Conservation (phyloP, 2,113 vertebrate genomes). For the Vulpes lagopus region DNA sequence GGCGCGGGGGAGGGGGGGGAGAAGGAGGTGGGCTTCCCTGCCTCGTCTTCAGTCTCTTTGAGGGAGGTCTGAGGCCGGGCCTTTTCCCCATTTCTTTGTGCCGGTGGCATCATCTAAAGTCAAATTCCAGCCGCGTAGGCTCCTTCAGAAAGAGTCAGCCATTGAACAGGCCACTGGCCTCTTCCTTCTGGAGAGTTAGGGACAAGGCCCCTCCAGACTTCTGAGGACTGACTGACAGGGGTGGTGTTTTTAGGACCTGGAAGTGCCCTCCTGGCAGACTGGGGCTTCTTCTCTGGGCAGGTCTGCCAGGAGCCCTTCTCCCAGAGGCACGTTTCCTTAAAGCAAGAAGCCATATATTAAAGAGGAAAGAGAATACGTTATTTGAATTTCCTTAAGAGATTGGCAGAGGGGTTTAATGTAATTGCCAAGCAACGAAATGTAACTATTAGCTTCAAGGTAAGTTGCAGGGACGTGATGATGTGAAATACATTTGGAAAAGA, state of each 20-base stretch:
- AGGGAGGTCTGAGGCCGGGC: constrained; percentile 82
- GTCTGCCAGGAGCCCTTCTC: background rate
- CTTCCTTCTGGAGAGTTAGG: constrained; percentile 67
- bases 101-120: constrained; percentile 86
- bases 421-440: background rate
- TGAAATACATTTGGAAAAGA: background rate
- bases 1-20: background rate
- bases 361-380: background rate
- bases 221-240: constrained; percentile 71
- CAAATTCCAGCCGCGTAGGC: constrained; percentile 89
- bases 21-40: constrained; percentile 37
- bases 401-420: background rate
- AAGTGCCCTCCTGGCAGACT: background rate
- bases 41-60: constrained; percentile 64
- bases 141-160: constrained; percentile 62
- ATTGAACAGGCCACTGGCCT: constrained; percentile 27
- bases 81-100: constrained; percentile 89
- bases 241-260: background rate
- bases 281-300: no score
- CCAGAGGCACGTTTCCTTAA: background rate
- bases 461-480: background rate
- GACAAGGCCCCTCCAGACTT: constrained; percentile 73
- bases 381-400: background rate
- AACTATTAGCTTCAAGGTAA: background rate
- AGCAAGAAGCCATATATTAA: background rate